Evolutionary conservation across 2,113 vertebrate genomes (phyloP).

Genomic region (Oxyruncus cristatus): DNA sequence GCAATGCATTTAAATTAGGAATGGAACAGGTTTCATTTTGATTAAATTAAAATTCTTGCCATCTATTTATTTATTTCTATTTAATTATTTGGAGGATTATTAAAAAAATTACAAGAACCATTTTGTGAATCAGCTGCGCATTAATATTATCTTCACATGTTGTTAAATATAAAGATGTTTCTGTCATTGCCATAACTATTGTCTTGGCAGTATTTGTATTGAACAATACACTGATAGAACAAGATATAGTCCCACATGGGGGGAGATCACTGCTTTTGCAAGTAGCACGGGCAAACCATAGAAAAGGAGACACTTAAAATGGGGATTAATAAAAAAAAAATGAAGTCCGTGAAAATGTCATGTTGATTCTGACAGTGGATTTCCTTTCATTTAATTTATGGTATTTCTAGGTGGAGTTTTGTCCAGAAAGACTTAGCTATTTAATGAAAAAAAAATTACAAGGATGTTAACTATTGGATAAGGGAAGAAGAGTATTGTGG

Average conservation of each 20-base stretch:
- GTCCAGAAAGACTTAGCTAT: background rate
- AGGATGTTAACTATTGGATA: background rate
- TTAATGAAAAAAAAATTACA: background rate
- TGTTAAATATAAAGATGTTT: background rate
- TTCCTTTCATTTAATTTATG: background rate
- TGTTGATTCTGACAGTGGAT: background rate
- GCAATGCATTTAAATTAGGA: background rate
- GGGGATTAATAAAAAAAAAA: background rate
- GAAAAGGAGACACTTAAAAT: background rate
- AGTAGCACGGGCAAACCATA: background rate
- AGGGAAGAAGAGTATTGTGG: background rate
- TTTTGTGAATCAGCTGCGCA: background rate
- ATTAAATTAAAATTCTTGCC: background rate
- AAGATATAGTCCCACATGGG: background rate
- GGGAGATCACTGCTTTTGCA: background rate
- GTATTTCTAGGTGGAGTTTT: background rate
- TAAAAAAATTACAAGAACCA: background rate
- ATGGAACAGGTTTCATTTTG: background rate
- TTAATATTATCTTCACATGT: background rate
- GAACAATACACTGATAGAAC: background rate
- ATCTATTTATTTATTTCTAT: background rate
- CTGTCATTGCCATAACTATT: background rate
- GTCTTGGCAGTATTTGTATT: background rate
- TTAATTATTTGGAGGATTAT: background rate
- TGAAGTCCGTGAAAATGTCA: background rate